Percentiles rank a stretch among this genome's conserved stretches.
These are phyloP conservation scores for Stictocephala bisonia DNA, from an alignment of 2,888 invertebrate species.

Conservation along the genomic window DNA sequence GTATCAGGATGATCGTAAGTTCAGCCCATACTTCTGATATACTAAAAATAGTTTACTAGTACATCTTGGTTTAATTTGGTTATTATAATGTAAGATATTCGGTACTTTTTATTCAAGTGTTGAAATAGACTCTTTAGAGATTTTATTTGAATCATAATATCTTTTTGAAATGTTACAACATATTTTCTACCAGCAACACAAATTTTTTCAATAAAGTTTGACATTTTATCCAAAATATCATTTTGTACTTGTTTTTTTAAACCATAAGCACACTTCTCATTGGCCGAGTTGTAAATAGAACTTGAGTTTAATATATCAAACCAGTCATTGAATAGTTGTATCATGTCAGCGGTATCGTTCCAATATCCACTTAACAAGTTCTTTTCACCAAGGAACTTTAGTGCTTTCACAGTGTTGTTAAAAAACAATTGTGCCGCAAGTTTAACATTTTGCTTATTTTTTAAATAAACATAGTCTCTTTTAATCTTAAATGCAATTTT, in stretches of 20 bases:
- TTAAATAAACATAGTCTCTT: no score
- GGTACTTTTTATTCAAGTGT: not conserved
- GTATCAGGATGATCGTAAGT: not conserved
- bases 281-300: not conserved
- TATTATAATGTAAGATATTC: not conserved
- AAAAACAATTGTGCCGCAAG: not conserved
- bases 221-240: not conserved
- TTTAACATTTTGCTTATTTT: not conserved
- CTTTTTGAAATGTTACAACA: not conserved
- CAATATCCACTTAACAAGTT: not conserved
- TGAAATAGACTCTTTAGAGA: not conserved
- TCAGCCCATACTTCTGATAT: conserved; percentile 4
- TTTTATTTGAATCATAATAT: not conserved
- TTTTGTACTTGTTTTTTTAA: not conserved
- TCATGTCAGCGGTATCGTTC: not conserved
- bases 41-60: not conserved
- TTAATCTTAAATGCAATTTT: not conserved
- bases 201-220: not conserved
- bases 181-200: not conserved
- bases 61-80: not conserved
- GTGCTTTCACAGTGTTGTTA: not conserved
- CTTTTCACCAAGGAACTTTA: not conserved
- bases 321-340: not conserved
- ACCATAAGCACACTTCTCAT: not conserved
- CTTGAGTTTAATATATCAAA: not conserved